A percentile compares a stretch with the other conserved stretches of the same genome.
These are phyloP conservation scores for Oscheius sp. DNA, from an alignment of 2,888 invertebrate species.

Conservation along the genomic window DNA sequence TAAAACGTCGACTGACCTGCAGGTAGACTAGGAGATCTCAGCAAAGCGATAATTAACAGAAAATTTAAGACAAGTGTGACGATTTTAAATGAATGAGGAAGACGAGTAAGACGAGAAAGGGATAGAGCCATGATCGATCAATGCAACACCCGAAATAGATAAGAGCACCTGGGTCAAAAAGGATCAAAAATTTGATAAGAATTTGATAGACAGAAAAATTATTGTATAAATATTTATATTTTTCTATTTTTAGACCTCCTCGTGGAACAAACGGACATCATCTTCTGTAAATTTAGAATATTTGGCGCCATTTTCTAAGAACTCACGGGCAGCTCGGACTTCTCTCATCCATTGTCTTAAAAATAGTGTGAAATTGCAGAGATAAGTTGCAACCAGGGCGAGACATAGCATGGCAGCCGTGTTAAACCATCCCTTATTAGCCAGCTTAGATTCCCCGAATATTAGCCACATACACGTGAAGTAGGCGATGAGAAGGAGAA, in stretches of 20 bases:
- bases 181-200: no score
- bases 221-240: background rate
- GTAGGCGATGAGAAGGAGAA: background rate
- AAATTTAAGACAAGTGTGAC: constrained; percentile 8
- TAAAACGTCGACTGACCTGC: constrained; percentile 22
- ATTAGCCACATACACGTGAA: background rate
- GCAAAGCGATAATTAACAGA: constrained; percentile 2
- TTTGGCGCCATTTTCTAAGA: background rate
- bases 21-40: constrained; percentile 9
- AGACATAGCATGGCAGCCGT: background rate
- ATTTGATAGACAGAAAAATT: no score
- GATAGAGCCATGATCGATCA: constrained; percentile 8
- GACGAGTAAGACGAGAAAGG: constrained; percentile 2
- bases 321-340: background rate
- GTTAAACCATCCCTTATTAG: background rate
- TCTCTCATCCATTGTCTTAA: background rate
- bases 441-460: background rate
- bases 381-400: background rate
- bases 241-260: background rate
- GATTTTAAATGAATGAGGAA: constrained; percentile 15
- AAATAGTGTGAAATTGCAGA: background rate
- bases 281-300: background rate
- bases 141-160: background rate
- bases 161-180: background rate
- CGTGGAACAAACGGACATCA: background rate